These are phyloP conservation scores for Drosophila biarmipes DNA, from an alignment of 1,140 invertebrate species.

Conservation along the genomic window DNA sequence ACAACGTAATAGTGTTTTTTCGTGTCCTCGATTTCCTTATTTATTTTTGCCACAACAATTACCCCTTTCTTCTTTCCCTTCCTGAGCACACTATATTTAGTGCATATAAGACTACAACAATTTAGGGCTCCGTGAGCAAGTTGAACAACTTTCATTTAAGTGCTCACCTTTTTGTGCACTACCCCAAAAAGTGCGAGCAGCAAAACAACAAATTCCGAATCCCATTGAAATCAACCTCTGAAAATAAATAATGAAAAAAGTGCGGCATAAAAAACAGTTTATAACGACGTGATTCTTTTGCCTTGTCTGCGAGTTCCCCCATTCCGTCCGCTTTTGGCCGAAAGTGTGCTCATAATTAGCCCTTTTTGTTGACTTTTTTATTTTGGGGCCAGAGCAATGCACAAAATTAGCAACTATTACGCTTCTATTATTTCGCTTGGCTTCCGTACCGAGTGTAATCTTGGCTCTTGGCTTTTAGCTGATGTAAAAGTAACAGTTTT, in stretches of 20 bases:
- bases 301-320: constrained; percentile 53
- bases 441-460: constrained; percentile 52
- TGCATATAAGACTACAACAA: constrained; percentile 15
- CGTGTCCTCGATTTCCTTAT: constrained; percentile 33
- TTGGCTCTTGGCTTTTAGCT: constrained; percentile 54
- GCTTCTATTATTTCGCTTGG: constrained; percentile 56
- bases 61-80: not conserved
- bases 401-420: constrained; percentile 78
- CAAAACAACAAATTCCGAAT: constrained; percentile 44
- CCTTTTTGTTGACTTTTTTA: constrained; percentile 65
- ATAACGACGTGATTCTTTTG: constrained; percentile 76
- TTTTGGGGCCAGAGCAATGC: constrained; percentile 51
- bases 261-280: constrained; percentile 54
- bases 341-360: constrained; percentile 80
- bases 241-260: constrained; percentile 24
- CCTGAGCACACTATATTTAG: constrained; percentile 9
- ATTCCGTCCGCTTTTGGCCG: constrained; percentile 43
- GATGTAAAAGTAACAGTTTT: constrained; percentile 78
- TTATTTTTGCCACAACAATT: constrained; percentile 26
- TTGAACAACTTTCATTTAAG: constrained; percentile 77
- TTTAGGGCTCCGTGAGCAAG: constrained; percentile 38
- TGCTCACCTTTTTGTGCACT: constrained; percentile 56
- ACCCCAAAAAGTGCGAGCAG: constrained; percentile 25
- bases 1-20: constrained; percentile 1
- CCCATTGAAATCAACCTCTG: constrained; percentile 42